These are phyloP conservation scores for Pollenia labialis DNA, from an alignment of 2,888 invertebrate genomes.

Conservation along the genomic window DNA sequence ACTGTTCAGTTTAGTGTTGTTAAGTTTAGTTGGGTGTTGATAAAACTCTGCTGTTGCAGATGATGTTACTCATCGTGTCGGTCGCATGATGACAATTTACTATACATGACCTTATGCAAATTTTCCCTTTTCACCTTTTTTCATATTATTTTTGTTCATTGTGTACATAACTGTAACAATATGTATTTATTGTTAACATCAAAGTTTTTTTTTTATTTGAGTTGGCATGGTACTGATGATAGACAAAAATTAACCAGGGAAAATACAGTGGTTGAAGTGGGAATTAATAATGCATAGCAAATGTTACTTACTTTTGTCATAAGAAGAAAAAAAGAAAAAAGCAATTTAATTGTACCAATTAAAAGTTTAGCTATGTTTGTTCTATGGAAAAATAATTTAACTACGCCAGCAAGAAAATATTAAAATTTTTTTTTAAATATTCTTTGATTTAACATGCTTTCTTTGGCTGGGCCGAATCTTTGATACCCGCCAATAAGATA, in stretches of 20 bases:
- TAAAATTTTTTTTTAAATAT: too few species aligned
- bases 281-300: neutral
- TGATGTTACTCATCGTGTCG: slow-evolving; percentile 31
- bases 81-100: slow-evolving; percentile 61
- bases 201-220: slow-evolving; percentile 13
- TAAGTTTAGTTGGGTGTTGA: slow-evolving; percentile 37
- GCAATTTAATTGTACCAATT: too few species aligned
- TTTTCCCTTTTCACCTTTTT: slow-evolving; percentile 37
- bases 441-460: too few species aligned
- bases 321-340: too few species aligned
- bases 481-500: too few species aligned
- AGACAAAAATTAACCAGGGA: slow-evolving; percentile 33
- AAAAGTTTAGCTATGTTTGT: too few species aligned
- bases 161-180: slow-evolving; percentile 29
- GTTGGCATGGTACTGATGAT: slow-evolving; percentile 24
- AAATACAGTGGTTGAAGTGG: slow-evolving; percentile 19
- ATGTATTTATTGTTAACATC: slow-evolving; percentile 52
- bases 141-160: slow-evolving; percentile 18
- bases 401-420: too few species aligned
- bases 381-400: too few species aligned
- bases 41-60: slow-evolving; percentile 25
- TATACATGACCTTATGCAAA: slow-evolving; percentile 69
- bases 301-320: too few species aligned
- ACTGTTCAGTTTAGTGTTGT: slow-evolving; percentile 44
- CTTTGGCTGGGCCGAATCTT: too few species aligned